Evolutionary conservation across 2,888 invertebrate species (phyloP).

Genomic region (Troglohyphantes excavatus): DNA sequence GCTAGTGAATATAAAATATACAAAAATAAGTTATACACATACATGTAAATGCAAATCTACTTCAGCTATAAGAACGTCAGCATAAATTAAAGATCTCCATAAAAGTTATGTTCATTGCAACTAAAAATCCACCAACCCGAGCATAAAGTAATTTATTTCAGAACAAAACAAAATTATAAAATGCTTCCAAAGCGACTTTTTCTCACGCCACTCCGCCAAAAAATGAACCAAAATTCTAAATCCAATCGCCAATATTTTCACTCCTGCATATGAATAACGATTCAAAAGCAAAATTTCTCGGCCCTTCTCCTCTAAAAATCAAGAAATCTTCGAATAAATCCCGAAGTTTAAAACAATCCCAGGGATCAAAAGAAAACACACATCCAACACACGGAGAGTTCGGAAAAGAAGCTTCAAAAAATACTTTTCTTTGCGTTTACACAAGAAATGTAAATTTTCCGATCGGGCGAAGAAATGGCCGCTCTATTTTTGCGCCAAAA

Average conservation of each 20-base stretch:
- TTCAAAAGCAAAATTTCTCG: background rate
- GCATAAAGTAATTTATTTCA: no score
- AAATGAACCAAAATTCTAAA: background rate
- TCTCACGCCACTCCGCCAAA: background rate
- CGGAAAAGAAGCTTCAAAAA: background rate
- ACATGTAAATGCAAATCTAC: no score
- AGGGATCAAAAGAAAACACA: background rate
- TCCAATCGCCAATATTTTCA: conserved; percentile 1
- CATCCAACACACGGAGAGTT: background rate
- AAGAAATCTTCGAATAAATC: conserved; percentile 21
- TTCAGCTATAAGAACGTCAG: no score
- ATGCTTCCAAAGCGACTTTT: background rate
- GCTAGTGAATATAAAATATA: no score
- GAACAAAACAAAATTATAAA: no score
- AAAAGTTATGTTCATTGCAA: no score
- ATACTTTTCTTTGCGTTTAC: conserved; percentile 42
- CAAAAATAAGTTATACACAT: no score
- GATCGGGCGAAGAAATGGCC: conserved; percentile 30
- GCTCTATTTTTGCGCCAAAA: conserved; percentile 16
- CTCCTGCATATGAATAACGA: conserved; percentile 1
- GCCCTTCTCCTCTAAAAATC: background rate
- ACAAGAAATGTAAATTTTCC: conserved; percentile 61
- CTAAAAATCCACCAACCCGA: no score
- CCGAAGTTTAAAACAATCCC: conserved; percentile 21
- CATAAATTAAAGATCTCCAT: no score